These are phyloP conservation scores for Nautilus pompilius DNA, from an alignment of 1,140 invertebrate genomes.

Conservation along the genomic window DNA sequence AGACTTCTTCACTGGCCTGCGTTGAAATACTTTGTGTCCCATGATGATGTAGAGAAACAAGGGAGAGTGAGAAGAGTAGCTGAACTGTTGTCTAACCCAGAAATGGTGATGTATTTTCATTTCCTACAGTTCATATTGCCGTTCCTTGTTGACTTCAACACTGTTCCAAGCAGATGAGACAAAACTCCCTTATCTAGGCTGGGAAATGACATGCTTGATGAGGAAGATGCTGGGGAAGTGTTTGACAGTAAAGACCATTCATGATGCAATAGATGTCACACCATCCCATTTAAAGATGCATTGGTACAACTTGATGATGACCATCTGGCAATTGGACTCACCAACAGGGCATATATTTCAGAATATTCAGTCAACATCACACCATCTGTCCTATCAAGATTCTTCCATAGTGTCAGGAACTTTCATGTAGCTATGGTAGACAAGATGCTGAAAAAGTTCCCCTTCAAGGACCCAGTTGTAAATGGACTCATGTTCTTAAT, in stretches of 20 bases:
- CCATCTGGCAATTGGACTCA: background rate
- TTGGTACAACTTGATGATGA: constrained; percentile 3
- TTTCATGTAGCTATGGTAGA: background rate
- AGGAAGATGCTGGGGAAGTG: constrained; percentile 14
- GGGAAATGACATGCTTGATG: constrained; percentile 2
- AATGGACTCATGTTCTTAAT: too few relatives aligned
- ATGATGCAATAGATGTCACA: background rate
- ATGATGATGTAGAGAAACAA: constrained; percentile 12
- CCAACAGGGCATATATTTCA: constrained; percentile 3
- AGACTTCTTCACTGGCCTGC: constrained; percentile 19
- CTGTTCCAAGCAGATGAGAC: constrained; percentile 4
- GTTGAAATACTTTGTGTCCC: constrained; percentile 10
- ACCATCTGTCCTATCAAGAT: background rate
- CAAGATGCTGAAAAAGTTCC: constrained; percentile 9
- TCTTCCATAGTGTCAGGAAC: constrained; percentile 1
- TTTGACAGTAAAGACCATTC: background rate
- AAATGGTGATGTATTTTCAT: constrained; percentile 10
- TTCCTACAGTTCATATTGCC: constrained; percentile 11
- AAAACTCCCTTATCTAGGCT: constrained; percentile 5
- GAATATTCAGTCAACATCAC: background rate
- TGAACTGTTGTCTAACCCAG: background rate
- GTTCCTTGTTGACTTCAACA: constrained; percentile 18
- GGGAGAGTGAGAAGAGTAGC: constrained; percentile 4
- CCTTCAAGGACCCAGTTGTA: constrained; percentile 3
- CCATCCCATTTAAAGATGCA: background rate